Conservation (phyloP, 2,113 vertebrate species). For the Arenaria interpres region DNA sequence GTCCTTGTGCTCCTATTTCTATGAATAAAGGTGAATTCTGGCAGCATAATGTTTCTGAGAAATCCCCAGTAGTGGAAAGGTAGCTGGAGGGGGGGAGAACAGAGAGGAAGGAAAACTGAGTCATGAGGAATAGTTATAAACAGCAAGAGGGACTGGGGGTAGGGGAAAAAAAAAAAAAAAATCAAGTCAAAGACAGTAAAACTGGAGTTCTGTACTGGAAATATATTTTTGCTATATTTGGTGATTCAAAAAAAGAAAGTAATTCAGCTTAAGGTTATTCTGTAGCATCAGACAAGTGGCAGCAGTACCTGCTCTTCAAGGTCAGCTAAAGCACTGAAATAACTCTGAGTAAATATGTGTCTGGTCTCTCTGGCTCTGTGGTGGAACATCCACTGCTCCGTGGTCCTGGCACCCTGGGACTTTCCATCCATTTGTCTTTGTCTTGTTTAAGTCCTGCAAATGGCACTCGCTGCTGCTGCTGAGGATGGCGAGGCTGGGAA, state of each 20-base stretch:
- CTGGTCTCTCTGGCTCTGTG: background rate
- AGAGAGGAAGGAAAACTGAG: conserved; percentile 1
- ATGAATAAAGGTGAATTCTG: background rate
- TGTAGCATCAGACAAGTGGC: background rate
- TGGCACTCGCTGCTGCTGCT: background rate
- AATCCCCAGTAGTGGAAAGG: background rate
- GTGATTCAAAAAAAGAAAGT: background rate
- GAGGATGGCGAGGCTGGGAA: background rate
- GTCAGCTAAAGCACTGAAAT: background rate
- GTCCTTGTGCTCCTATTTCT: background rate
- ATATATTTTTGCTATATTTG: background rate
- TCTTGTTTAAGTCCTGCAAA: background rate
- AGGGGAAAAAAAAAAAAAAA: background rate
- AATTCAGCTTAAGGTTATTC: background rate
- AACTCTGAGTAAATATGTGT: background rate
- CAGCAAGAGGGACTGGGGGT: background rate
- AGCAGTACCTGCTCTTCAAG: background rate
- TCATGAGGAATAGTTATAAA: background rate
- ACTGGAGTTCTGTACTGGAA: background rate
- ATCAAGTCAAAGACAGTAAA: background rate
- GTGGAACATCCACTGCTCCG: background rate
- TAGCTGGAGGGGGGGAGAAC: background rate
- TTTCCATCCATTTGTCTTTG: background rate
- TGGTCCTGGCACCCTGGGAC: background rate
- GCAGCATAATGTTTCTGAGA: background rate